These are phyloP conservation scores for Thalpophila matura DNA, from an alignment of 2,888 invertebrate genomes.

Conservation along the genomic window DNA sequence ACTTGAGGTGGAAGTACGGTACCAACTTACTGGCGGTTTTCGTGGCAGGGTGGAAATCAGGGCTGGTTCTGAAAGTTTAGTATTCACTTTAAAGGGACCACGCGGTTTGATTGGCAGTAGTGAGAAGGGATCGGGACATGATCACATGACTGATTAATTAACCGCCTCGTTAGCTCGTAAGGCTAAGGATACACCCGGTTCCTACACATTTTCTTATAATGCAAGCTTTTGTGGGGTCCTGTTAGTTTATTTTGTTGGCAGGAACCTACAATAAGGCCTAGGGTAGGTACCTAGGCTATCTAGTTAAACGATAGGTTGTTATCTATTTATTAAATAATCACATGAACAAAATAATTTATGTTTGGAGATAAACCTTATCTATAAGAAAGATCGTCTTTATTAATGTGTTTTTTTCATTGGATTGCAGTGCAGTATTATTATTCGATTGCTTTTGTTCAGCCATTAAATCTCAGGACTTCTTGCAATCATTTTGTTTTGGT, in stretches of 20 bases:
- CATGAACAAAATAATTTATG: too few species aligned
- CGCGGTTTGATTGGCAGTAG: not conserved
- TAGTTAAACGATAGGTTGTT: too few species aligned
- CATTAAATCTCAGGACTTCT: too few species aligned
- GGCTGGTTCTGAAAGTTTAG: not conserved
- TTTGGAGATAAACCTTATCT: too few species aligned
- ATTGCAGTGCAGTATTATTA: too few species aligned
- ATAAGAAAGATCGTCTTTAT: too few species aligned
- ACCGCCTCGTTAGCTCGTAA: constrained; percentile 49
- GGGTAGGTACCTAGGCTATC: not conserved
- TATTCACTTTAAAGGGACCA: not conserved
- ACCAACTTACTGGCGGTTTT: not conserved
- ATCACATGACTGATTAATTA: constrained; percentile 51
- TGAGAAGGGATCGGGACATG: constrained; percentile 31
- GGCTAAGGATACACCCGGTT: constrained; percentile 34
- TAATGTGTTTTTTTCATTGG: too few species aligned
- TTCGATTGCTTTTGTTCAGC: too few species aligned
- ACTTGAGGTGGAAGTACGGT: not conserved
- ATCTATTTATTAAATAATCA: too few species aligned
- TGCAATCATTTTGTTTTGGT: too few species aligned
- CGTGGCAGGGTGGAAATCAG: not conserved
- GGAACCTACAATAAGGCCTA: not conserved
- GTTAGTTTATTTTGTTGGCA: constrained; percentile 25
- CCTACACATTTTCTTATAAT: constrained; percentile 45
- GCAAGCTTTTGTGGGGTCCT: constrained; percentile 24